Evolutionary conservation across 1,140 invertebrate species (phyloP).

Genomic region (Colletes gigas): DNA sequence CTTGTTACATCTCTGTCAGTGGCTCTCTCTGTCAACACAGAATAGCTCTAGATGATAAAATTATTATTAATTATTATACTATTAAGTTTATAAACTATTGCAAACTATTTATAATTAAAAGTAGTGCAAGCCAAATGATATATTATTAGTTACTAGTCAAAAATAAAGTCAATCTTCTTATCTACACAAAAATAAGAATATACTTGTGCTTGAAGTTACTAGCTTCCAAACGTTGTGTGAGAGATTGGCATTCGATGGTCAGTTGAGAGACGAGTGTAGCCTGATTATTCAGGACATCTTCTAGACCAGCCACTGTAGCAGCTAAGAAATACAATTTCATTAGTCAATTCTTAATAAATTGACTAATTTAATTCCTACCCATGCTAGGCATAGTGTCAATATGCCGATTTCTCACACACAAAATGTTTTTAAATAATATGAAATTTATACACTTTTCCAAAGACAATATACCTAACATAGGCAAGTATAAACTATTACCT

Average conservation of each 20-base stretch:
- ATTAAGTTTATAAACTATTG: too few species aligned
- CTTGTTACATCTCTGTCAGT: constrained; percentile 81
- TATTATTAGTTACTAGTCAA: not conserved
- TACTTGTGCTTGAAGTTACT: constrained; percentile 83
- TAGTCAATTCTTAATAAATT: constrained; percentile 73
- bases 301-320: constrained; percentile 91
- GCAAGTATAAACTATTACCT: constrained; percentile 71
- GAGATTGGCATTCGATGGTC: constrained; percentile 90
- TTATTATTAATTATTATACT: too few species aligned
- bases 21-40: constrained; percentile 83
- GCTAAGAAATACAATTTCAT: constrained; percentile 83
- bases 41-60: constrained; percentile 82
- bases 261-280: constrained; percentile 94
- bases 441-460: constrained; percentile 45
- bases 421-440: constrained; percentile 37
- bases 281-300: constrained; percentile 92
- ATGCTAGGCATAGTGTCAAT: constrained; percentile 78
- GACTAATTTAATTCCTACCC: constrained; percentile 71
- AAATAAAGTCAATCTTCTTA: not conserved
- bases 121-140: not conserved
- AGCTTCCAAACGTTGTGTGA: constrained; percentile 92
- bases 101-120: too few species aligned
- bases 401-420: constrained; percentile 80
- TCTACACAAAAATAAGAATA: constrained; percentile 63
- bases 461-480: constrained; percentile 79